Conservation (phyloP, 2,888 invertebrate species). For the Stictocephala bisonia region DNA sequence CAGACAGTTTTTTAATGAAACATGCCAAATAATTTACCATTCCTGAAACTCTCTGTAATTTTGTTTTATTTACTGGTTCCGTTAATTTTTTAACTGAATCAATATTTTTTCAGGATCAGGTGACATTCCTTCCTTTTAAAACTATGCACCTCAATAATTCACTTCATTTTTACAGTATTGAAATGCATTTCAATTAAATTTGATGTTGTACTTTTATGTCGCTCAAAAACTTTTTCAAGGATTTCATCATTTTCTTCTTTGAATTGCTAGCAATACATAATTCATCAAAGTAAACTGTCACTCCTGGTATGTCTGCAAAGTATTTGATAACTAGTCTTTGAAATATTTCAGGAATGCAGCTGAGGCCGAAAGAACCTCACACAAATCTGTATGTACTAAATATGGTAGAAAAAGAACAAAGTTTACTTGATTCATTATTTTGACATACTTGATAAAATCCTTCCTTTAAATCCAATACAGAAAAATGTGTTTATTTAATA, state of each 20-base stretch:
- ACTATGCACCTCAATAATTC: constrained; percentile 58
- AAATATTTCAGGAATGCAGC: not conserved
- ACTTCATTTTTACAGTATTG: constrained; percentile 54
- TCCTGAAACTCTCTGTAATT: no score
- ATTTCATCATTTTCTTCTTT: constrained; percentile 31
- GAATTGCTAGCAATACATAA: not conserved
- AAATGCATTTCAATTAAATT: constrained; percentile 59
- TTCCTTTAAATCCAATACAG: constrained; percentile 45
- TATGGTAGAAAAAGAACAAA: constrained; percentile 43
- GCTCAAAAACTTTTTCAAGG: constrained; percentile 41
- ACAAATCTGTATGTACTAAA: constrained; percentile 46
- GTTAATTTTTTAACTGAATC: no score
- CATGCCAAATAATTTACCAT: no score
- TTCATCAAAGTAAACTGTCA: constrained; percentile 1
- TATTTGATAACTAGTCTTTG: constrained; percentile 1
- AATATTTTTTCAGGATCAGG: constrained; percentile 41
- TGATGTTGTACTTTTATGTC: constrained; percentile 41
- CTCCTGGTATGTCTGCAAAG: constrained; percentile 1
- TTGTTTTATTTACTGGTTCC: no score
- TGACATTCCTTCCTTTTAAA: constrained; percentile 53
- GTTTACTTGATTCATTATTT: constrained; percentile 7
- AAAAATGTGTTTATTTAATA: constrained; percentile 43
- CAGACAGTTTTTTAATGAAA: no score
- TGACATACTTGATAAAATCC: constrained; percentile 46
- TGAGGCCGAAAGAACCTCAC: constrained; percentile 42